Base-by-base conservation (phyloP, 2,797 vertebrate species). In the Clarias platycephalus region DNA sequence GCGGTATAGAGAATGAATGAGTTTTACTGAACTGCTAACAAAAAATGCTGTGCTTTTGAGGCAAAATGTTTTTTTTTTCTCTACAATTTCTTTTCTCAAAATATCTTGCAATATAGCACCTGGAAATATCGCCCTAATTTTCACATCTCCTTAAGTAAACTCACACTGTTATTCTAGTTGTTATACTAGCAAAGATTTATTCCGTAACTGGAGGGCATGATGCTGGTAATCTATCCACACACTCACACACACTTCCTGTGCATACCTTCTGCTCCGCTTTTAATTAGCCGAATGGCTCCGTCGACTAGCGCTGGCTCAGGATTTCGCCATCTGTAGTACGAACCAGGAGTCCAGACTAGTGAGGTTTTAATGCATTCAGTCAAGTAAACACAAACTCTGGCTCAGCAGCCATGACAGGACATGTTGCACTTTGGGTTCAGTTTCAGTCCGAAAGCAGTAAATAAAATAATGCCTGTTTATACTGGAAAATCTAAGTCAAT, bases 221-320 rank as follows among this genome's bases (percentile, higher is more conserved):
- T 86, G 80, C 84, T 87, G 82, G 84, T 63, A 49, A 57, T 82
- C 85, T n/a, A 49, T 13, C 31, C 68, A 9, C 80, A 18, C 57
- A 16, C 81, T 67, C 55, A 16, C 66, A 87, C 87, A 90, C 82
- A 86, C 72, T 83, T 89, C 80, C 81, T 87, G 70, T 78, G 34
- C 72, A 60, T 79, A 86, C 87, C 86, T 82, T 88, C 86, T 86
- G 87, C 85, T 85, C 44, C 34, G 44, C 72, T 87, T 87, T 90
- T 90, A 90, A 90, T 90, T 90, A 90, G 80, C 85, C 62, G 80
- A 84, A 86, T 80, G 87, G 78, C 83, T 82, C 28, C 64, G 75
- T 85, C 74, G 60, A 63, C 28, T 40, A 74, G 57, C 10, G 64
- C 85, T 87, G 86, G 88, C 86, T 78, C 84, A 81, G 84, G 70